Base-by-base conservation (phyloP, 1,140 invertebrate genomes). In the Ectropis grisescens region DNA sequence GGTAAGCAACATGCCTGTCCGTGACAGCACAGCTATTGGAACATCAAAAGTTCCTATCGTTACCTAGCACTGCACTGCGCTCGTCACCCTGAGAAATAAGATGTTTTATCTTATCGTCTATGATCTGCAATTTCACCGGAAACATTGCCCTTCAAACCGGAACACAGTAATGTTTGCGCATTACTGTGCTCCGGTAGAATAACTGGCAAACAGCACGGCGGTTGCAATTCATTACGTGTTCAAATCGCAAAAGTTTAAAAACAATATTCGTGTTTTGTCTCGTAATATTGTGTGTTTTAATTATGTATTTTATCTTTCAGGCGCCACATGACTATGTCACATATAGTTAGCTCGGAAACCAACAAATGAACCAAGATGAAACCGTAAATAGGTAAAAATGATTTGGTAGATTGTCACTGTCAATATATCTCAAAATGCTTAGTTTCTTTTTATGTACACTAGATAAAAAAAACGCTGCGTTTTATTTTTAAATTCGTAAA, bases 241-340 rank as follows among this genome's bases (percentile, higher is more conserved):
- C 8, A 13, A 8, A 12, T 12, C 6, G 2, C 1, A 29, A 8
- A 29, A 13, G 11, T 8, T 3, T 10, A 13, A 2, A 13, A 8
- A 13, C 7, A 29, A 11, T n/a, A n/a, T n/a, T n/a, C n/a, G n/a
- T n/a, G 6, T 8, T 15, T 14, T 13, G 5, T 29, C 13, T 13
- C 13, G 13, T 4, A 2, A 12, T 29, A 2, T 16, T n/a, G n/a
- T n/a, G n/a, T n/a, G n/a, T n/a, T n/a, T n/a, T n/a, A n/a, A n/a
- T n/a, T n/a, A n/a, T n/a, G n/a, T 33, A 30, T 16, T 38, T 24
- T 45, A 19, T n/a, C n/a, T 59, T 71, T 32, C 59, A 74, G 69
- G 42, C 69, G 67, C 3, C 69, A 74, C 42, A 61, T 71, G 49
- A 54, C 59, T 5, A 66, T 74, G 51, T 61, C 65, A 0, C 68